Conservation (phyloP, 2,113 vertebrate genomes). For the Capreolus pygargus region DNA sequence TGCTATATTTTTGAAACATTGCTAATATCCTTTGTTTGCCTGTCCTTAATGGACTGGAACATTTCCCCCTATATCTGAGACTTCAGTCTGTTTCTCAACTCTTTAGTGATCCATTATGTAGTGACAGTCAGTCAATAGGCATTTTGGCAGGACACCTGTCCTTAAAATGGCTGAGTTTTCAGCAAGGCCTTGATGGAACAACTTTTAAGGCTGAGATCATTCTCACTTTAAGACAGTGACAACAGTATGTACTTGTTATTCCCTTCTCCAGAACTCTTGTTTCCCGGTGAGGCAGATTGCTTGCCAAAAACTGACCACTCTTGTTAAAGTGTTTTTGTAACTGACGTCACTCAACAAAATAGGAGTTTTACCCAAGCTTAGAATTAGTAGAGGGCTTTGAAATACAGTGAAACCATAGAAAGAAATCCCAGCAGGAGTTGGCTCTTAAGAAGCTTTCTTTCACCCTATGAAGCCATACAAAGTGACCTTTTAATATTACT, state of each 20-base stretch:
- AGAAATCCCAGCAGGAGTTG: not conserved
- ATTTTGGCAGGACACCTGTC: not conserved
- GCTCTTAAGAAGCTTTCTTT: not conserved
- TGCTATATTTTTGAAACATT: not conserved
- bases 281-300: not conserved
- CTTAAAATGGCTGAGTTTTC: not conserved
- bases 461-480: not conserved
- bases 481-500: not conserved
- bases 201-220: not conserved
- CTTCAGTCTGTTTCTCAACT: not conserved
- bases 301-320: not conserved
- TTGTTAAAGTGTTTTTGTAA: slow-evolving; percentile 28
- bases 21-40: not conserved
- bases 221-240: not conserved
- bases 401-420: slow-evolving; percentile 8
- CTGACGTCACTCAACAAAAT: slow-evolving; percentile 21
- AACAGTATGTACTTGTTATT: not conserved
- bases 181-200: not conserved
- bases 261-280: not conserved
- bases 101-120: not conserved
- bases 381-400: slow-evolving; percentile 22
- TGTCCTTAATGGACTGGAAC: not conserved
- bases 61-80: not conserved
- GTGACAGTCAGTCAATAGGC: not conserved
- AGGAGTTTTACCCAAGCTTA: slow-evolving; percentile 2